Conservation (phyloP, 92 coral and sea anemone genomes). For the Phymanthus crucifer region DNA sequence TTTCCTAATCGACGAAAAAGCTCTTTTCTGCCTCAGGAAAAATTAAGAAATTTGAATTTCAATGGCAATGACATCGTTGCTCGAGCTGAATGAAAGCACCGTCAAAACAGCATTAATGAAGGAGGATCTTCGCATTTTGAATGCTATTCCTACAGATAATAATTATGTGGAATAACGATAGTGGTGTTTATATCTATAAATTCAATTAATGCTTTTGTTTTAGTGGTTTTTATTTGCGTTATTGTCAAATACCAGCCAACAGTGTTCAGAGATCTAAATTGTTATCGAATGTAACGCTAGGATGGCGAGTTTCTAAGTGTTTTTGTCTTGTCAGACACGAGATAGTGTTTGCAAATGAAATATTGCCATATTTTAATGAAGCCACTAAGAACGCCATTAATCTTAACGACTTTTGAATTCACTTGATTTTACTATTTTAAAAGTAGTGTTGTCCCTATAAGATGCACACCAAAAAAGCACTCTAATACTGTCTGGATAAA, state of each 20-base stretch:
- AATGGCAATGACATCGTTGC: conserved; percentile 3
- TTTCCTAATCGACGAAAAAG: background rate
- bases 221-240: background rate
- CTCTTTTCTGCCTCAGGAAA: conserved; percentile 2
- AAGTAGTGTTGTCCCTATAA: background rate
- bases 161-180: background rate
- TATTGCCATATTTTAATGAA: background rate
- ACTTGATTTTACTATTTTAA: background rate
- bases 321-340: background rate
- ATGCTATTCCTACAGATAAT: background rate
- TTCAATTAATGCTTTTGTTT: background rate
- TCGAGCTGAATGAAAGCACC: background rate
- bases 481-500: too few species aligned
- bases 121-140: background rate
- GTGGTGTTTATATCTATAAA: background rate
- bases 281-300: background rate
- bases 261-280: background rate
- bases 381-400: conserved; percentile 3
- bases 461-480: background rate
- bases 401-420: conserved; percentile 4
- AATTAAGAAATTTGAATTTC: background rate
- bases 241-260: background rate
- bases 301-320: background rate
- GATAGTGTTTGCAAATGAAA: background rate
- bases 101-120: background rate